These are phyloP conservation scores for Pandemis heparana DNA, from an alignment of 2,888 invertebrate species.

Conservation along the genomic window DNA sequence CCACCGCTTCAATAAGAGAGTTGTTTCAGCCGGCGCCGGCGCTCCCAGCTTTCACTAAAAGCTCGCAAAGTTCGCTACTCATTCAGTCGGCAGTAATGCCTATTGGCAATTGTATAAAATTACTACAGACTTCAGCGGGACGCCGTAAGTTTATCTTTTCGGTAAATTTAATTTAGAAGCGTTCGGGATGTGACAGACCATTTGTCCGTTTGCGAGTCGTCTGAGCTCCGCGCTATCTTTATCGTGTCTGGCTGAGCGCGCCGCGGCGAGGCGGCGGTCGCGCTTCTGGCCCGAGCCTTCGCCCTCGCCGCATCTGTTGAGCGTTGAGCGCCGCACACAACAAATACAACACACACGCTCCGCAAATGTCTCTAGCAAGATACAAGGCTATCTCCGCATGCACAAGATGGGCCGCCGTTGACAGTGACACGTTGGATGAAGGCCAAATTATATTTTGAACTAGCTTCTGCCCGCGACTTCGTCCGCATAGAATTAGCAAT, in stretches of 20 bases:
- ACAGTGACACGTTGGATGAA: no score
- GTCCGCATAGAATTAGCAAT: no score
- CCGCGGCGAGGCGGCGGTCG: background rate
- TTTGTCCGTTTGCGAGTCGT: constrained; percentile 3
- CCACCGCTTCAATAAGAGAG: constrained; percentile 5
- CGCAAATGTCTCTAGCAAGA: no score
- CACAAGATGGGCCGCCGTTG: no score
- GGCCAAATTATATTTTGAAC: no score
- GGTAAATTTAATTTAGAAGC: constrained; percentile 26
- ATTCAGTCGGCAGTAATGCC: constrained; percentile 2
- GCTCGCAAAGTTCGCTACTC: background rate
- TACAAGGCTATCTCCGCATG: no score
- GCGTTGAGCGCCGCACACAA: background rate
- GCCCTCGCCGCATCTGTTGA: background rate
- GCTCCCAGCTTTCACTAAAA: constrained; percentile 2
- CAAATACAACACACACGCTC: no score
- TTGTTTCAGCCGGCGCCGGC: constrained; percentile 18
- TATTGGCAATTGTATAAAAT: background rate
- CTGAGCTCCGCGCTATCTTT: background rate
- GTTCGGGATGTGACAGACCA: background rate
- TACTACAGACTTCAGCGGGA: constrained; percentile 5
- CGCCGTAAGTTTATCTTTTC: constrained; percentile 18
- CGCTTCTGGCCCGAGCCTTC: background rate
- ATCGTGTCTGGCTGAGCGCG: constrained; percentile 17
- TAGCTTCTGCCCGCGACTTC: no score